Conservation (phyloP, 2,888 invertebrate genomes). For the Cyclophora albipunctata region DNA sequence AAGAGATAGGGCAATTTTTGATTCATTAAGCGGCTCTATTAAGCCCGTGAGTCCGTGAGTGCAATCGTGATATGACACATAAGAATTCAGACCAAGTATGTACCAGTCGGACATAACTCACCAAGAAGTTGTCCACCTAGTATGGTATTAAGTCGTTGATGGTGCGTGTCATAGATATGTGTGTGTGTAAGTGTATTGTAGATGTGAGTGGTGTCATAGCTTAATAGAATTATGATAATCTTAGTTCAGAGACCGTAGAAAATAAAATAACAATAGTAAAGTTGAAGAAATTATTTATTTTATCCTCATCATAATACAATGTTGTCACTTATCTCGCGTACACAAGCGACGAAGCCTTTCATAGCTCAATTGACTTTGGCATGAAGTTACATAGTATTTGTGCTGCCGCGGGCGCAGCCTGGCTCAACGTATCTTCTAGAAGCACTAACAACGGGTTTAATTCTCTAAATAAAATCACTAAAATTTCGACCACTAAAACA, state of each 20-base stretch:
- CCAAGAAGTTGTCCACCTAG: too few species aligned
- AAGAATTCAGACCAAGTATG: too few species aligned
- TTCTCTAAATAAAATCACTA: slow-evolving; percentile 10
- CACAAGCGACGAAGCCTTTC: slow-evolving; percentile 70
- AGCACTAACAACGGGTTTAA: slow-evolving; percentile 11
- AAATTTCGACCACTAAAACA: slow-evolving; percentile 14
- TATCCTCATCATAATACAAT: slow-evolving; percentile 63
- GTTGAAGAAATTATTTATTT: slow-evolving; percentile 71
- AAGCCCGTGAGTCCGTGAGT: too few species aligned
- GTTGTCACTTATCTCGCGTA: slow-evolving; percentile 70
- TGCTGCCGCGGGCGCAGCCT: slow-evolving; percentile 40
- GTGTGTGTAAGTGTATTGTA: too few species aligned
- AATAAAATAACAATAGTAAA: slow-evolving; percentile 26
- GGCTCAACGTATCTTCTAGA: slow-evolving; percentile 13
- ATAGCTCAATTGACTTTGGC: slow-evolving; percentile 76
- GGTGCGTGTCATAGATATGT: too few species aligned
- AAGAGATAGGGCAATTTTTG: too few species aligned
- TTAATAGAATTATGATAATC: too few species aligned
- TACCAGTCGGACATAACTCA: too few species aligned
- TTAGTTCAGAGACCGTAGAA: neutral
- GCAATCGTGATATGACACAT: too few species aligned
- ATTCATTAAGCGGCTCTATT: too few species aligned
- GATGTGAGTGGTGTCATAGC: too few species aligned
- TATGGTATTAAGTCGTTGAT: too few species aligned
- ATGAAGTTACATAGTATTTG: slow-evolving; percentile 67